phyloP scores from a whole-genome alignment of 2,113 vertebrate species.

The Clarias magur region DNA sequence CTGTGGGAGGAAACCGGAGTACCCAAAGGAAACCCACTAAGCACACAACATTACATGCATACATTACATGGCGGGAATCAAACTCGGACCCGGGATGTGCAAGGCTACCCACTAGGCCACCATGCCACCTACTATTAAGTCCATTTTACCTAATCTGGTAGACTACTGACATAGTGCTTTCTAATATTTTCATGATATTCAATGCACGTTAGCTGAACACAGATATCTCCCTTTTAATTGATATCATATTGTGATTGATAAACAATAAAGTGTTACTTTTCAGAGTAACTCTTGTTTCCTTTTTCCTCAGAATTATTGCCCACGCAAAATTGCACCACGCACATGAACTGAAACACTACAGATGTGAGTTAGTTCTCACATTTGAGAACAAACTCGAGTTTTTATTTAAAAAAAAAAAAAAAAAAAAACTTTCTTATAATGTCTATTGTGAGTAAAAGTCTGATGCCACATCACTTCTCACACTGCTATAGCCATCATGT shows the following conservation, averaged over 20 bases:
- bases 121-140: no score
- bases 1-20: no score
- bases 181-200: background rate
- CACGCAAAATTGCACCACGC: background rate
- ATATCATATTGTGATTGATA: no score
- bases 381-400: background rate
- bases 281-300: background rate
- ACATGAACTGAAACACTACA: background rate
- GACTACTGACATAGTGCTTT: background rate
- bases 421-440: background rate
- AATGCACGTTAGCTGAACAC: background rate
- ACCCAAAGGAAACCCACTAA: no score
- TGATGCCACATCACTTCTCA: background rate
- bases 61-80: no score
- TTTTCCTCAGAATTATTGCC: background rate
- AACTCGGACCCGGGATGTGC: no score
- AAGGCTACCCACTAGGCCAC: no score
- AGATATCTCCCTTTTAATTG: background rate
- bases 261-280: no score
- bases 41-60: no score
- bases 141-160: background rate
- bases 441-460: background rate
- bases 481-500: background rate
- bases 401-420: no score
- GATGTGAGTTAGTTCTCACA: background rate